Evolutionary conservation across 1,140 invertebrate species (phyloP).

Genomic region (Antheraea pernyi): DNA sequence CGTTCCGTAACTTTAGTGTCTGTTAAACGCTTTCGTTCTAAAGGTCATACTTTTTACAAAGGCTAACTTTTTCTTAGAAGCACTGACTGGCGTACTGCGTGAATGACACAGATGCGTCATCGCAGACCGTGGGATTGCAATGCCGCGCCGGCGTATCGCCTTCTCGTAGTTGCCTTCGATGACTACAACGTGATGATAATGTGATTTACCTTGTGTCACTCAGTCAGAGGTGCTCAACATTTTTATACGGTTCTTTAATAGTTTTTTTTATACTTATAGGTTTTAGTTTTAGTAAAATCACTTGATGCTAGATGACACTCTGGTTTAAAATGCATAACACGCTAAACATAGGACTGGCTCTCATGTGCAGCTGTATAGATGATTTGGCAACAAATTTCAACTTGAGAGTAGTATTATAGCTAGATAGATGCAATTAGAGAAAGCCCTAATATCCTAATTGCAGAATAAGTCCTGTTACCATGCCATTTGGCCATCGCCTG

Average conservation of each 20-base stretch:
- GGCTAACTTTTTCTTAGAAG: slow-evolving; percentile 2
- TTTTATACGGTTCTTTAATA: not conserved
- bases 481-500: too few species aligned
- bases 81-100: not conserved
- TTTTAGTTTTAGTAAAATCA: too few species aligned
- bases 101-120: not conserved
- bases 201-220: slow-evolving; percentile 4
- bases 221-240: not conserved
- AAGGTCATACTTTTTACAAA: not conserved
- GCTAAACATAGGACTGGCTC: too few species aligned
- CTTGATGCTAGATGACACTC: too few species aligned
- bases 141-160: not conserved
- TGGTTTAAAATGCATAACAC: too few species aligned
- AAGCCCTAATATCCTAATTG: too few species aligned
- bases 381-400: too few species aligned
- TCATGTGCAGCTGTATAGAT: too few species aligned
- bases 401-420: too few species aligned
- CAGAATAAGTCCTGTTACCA: too few species aligned
- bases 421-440: too few species aligned
- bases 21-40: not conserved
- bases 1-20: not conserved
- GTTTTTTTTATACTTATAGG: too few species aligned
- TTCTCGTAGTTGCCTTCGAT: not conserved
- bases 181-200: not conserved
- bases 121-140: not conserved